Evolutionary conservation across 2,113 vertebrate genomes (phyloP).

Genomic region (Ardeotis arabs): DNA sequence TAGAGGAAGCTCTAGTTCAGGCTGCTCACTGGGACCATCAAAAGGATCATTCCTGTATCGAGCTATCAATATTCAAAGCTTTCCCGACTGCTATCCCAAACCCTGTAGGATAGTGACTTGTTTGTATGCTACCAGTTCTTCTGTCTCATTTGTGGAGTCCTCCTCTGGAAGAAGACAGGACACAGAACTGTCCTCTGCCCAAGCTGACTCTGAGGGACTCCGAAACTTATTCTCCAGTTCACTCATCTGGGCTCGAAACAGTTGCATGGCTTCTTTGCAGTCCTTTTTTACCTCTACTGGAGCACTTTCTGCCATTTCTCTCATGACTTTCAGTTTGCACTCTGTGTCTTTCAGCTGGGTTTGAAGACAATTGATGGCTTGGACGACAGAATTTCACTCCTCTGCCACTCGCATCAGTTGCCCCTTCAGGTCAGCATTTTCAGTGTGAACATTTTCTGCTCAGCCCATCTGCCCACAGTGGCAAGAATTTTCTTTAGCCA

Average conservation of each 20-base stretch:
- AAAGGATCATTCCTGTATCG: background rate
- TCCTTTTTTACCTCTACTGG: background rate
- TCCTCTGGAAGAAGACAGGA: background rate
- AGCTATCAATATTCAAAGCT: background rate
- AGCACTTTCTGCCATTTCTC: slow-evolving; percentile 80
- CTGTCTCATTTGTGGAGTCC: background rate
- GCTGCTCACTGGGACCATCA: background rate
- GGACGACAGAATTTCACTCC: slow-evolving; percentile 78
- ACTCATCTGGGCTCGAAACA: background rate
- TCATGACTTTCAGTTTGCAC: slow-evolving; percentile 85
- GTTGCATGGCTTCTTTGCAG: background rate
- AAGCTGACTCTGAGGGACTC: background rate
- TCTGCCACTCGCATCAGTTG: slow-evolving; percentile 79
- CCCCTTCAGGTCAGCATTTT: slow-evolving; percentile 81
- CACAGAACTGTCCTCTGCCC: background rate
- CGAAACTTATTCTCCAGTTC: background rate
- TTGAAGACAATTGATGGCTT: slow-evolving; percentile 84
- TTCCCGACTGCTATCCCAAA: background rate
- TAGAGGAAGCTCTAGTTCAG: background rate
- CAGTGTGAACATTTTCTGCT: slow-evolving; percentile 70
- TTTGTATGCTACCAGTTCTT: background rate
- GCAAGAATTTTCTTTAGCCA: slow-evolving; percentile 81
- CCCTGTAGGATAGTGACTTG: background rate
- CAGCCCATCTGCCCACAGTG: slow-evolving; percentile 70
- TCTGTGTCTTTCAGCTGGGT: slow-evolving; percentile 85